Base-by-base conservation (phyloP, 64 coral and sea anemone genomes). In the Trachythela sp. region DNA sequence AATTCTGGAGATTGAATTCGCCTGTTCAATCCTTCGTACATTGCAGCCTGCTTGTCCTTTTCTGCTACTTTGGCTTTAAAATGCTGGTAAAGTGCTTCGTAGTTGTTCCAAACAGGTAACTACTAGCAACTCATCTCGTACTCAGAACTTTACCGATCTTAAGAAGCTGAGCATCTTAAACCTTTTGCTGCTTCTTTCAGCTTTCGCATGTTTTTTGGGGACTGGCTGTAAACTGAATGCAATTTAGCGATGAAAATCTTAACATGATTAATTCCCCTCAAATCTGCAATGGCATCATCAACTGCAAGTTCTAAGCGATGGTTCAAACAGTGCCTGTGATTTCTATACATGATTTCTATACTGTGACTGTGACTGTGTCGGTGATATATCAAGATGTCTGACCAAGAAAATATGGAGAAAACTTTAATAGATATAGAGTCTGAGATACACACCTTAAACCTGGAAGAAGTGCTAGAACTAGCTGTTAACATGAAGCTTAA, bases 141-240 rank as follows among this genome's bases (percentile, higher is more conserved):
- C 56, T 83, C 87, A 71, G 76, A 89, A 45, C n/a, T 64, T 64
- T 64, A 4, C 56, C 56, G 20, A 64, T 64, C 56, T 64, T 64
- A 24, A 64, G 56, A 64, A 64, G 56, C 56, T 64, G 56, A 26
- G 22, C 56, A 64, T 64, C n/a, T 18, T 64, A 64, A 18, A 64
- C 56, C 22, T 27, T 20, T 64, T 18, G 56, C 56, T 18, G 15
- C 56, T 64, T 64, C 56, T 64, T 26, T 10, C 22, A 64, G 56
- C 22, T 64, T 18, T 0, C 1, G 56, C 56, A n/a, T 26, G 24
- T 64, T 64, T 64, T 64, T 64, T n/a, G 17, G 56, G 8, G 20
- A 64, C 22, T 64, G 56, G 56, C 56, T 64, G 56, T 64, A 64
- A 64, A 22, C 1, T 64, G 56, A 64, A 64, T 64, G 22, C 56